These are phyloP conservation scores for Drosophila pseudotakahashii DNA, from an alignment of 2,888 invertebrate species.

Conservation along the genomic window DNA sequence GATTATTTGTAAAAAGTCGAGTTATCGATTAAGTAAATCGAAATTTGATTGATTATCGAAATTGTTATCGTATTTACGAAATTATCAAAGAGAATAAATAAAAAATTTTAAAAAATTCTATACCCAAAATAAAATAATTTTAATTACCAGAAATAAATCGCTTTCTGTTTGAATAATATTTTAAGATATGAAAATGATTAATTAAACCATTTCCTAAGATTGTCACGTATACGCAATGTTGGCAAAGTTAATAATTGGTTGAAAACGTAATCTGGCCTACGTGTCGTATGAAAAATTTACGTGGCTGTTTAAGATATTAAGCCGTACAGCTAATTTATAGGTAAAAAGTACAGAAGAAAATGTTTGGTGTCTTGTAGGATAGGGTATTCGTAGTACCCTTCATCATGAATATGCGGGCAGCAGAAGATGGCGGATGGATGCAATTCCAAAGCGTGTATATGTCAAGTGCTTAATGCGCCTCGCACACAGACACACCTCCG, in stretches of 20 bases:
- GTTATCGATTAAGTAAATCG: background rate
- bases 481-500: slow-evolving; percentile 6
- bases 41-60: background rate
- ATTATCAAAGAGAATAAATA: too few relatives aligned
- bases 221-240: slow-evolving; percentile 8
- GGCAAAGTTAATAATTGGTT: background rate
- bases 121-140: too few relatives aligned
- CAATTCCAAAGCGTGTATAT: slow-evolving; percentile 48
- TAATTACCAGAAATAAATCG: background rate
- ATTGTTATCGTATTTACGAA: too few relatives aligned
- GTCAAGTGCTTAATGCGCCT: slow-evolving; percentile 73
- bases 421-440: slow-evolving; percentile 27
- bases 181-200: slow-evolving; percentile 5
- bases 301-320: background rate
- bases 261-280: background rate
- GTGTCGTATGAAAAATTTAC: slow-evolving; percentile 9
- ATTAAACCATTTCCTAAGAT: background rate
- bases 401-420: background rate
- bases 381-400: slow-evolving; percentile 14
- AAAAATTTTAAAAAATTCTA: too few relatives aligned
- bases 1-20: background rate
- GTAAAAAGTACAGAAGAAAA: background rate
- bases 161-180: background rate
- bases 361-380: background rate
- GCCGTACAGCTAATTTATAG: background rate